Percentiles rank a stretch among this genome's conserved stretches.
These are phyloP conservation scores for Willisornis vidua DNA, from an alignment of 2,113 vertebrate genomes.

Conservation along the genomic window DNA sequence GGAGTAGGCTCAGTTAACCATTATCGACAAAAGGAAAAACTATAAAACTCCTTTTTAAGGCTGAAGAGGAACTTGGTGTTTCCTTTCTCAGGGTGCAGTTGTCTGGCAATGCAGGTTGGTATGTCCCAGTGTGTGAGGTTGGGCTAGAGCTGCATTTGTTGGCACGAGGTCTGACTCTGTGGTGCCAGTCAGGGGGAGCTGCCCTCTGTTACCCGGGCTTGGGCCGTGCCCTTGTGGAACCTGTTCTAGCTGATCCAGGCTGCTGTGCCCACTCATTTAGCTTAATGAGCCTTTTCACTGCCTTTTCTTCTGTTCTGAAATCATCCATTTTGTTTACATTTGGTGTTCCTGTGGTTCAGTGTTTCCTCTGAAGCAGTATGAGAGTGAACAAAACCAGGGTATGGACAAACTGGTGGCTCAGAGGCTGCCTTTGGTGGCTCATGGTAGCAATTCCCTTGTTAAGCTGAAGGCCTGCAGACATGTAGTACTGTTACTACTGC, in stretches of 20 bases:
- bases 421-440: neutral
- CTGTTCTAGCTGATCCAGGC: neutral
- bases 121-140: fast-evolving
- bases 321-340: neutral
- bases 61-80: neutral
- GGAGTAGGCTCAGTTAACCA: neutral
- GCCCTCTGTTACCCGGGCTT: neutral
- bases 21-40: neutral
- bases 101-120: neutral
- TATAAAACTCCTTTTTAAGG: neutral
- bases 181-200: fast-evolving
- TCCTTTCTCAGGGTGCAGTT: fast-evolving
- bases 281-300: neutral
- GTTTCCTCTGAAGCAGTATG: neutral
- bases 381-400: neutral
- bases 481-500: fast-evolving
- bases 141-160: fast-evolving
- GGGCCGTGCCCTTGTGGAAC: neutral
- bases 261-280: neutral
- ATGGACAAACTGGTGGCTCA: neutral
- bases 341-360: neutral
- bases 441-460: neutral
- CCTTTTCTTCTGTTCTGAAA: neutral
- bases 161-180: fast-evolving
- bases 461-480: neutral